phyloP scores from a whole-genome alignment of 2,113 vertebrate genomes.

The Numida meleagris region DNA sequence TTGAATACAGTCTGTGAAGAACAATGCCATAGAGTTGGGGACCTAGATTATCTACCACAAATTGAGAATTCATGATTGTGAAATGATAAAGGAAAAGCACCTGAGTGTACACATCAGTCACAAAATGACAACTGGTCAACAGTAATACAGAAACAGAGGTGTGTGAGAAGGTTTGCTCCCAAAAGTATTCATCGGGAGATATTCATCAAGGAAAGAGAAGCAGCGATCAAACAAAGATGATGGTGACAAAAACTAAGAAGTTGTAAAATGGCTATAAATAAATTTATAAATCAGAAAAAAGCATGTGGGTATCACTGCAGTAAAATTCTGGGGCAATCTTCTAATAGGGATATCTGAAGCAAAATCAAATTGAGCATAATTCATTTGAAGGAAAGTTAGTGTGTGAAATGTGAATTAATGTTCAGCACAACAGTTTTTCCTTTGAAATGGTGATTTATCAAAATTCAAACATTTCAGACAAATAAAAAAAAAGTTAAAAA shows the following conservation, averaged over 20 bases:
- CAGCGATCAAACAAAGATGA: neutral
- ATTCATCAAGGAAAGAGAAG: neutral
- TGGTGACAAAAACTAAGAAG: neutral
- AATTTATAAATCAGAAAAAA: neutral
- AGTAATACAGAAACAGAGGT: neutral
- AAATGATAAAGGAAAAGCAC: slow-evolving; percentile 28
- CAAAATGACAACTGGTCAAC: slow-evolving; percentile 23
- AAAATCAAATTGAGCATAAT: neutral
- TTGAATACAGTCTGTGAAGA: neutral
- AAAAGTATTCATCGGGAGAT: neutral
- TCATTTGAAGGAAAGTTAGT: neutral
- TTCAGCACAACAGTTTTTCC: neutral
- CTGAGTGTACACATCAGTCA: slow-evolving; percentile 43
- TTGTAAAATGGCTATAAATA: neutral
- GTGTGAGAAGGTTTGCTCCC: neutral
- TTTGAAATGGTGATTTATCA: neutral
- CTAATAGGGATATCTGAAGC: neutral
- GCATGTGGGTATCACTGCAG: neutral
- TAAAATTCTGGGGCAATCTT: neutral
- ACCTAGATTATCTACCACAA: neutral
- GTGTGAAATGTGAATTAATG: neutral
- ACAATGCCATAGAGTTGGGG: neutral
- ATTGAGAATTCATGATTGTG: neutral
- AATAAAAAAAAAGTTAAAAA: neutral
- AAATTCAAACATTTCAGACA: neutral